Conservation (phyloP, 2,113 vertebrate genomes). For the Plectropomus leopardus region DNA sequence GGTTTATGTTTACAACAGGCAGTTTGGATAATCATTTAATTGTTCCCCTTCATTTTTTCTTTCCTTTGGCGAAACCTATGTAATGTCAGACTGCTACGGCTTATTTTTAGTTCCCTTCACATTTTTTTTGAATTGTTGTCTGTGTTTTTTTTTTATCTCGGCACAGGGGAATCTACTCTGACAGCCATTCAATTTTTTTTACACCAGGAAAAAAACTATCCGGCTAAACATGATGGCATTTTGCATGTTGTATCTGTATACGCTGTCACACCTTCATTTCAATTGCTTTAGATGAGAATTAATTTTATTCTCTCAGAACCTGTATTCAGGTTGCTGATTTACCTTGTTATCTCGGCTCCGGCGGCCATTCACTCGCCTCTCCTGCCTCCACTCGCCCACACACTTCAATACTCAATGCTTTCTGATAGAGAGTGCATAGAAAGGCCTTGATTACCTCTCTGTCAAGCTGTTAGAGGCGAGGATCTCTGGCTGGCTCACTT, state of each 20-base stretch:
- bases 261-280: not conserved
- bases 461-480: conserved; percentile 59
- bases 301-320: conserved; percentile 27
- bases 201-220: not conserved
- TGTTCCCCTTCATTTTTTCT: not conserved
- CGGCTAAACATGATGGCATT: conserved; percentile 21
- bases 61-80: not conserved
- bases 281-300: conserved; percentile 6
- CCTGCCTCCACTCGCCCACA: conserved; percentile 57
- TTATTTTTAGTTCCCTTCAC: not conserved
- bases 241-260: not conserved
- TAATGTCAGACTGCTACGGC: not conserved
- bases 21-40: not conserved
- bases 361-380: conserved; percentile 39
- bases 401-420: conserved; percentile 47
- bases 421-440: conserved; percentile 54
- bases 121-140: not conserved
- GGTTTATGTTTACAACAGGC: not conserved
- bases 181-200: not conserved
- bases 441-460: conserved; percentile 61
- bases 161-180: not conserved
- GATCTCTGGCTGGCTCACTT: conserved; percentile 54
- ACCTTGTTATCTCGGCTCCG: conserved; percentile 47
- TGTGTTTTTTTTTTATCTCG: not conserved
- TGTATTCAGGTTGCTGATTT: conserved; percentile 57